These are phyloP conservation scores for Sylvia borin DNA, from an alignment of 2,797 vertebrate genomes.

Conservation along the genomic window DNA sequence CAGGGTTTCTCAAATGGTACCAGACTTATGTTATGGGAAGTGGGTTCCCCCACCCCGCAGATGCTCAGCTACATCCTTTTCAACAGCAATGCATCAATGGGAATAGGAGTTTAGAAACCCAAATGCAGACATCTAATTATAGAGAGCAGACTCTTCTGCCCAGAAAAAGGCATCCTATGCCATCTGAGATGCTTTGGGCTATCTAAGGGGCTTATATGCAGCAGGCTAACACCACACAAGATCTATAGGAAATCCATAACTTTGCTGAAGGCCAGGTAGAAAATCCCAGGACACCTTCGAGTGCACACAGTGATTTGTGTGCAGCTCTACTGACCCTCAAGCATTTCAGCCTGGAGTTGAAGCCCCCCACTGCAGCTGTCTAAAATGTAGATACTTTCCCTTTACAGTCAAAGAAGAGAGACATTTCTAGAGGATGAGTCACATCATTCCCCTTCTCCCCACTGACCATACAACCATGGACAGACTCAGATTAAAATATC, in stretches of 20 bases:
- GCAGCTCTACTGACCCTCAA: not conserved
- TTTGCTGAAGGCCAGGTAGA: not conserved
- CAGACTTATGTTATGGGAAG: not conserved
- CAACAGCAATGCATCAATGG: not conserved
- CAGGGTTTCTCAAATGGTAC: not conserved
- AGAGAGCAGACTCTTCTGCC: not conserved
- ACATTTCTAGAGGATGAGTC: constrained; percentile 18
- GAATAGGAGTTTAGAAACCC: not conserved
- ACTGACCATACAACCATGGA: not conserved
- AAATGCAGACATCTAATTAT: not conserved
- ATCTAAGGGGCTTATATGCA: not conserved
- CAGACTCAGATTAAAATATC: constrained; percentile 30
- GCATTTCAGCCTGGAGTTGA: not conserved
- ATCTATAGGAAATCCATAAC: not conserved
- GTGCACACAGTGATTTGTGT: not conserved
- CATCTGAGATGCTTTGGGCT: not conserved
- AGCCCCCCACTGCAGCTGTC: not conserved
- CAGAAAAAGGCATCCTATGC: not conserved
- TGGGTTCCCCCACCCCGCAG: not conserved
- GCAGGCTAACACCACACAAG: not conserved
- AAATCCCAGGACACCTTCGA: not conserved
- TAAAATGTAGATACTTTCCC: not conserved
- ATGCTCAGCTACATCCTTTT: not conserved
- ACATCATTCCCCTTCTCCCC: not conserved
- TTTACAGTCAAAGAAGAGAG: not conserved